A percentile compares a stretch with the other conserved stretches of the same genome.
Conservation (phyloP, 2,113 vertebrate genomes). For the Daboia siamensis region DNA sequence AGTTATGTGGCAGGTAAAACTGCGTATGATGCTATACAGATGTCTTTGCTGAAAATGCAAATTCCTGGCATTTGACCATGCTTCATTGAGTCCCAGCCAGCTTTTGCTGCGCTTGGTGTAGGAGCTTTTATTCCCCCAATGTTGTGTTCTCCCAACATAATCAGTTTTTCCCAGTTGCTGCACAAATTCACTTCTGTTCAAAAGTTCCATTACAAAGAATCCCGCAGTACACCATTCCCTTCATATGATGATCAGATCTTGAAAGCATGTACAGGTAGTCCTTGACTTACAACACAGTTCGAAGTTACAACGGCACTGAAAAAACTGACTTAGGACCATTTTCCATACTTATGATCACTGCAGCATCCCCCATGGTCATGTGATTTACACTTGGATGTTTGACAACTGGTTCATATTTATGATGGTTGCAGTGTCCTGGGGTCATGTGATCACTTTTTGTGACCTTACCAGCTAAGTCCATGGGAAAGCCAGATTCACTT, state of each 20-base stretch:
- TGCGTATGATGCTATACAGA: not conserved
- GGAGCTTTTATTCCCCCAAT: not conserved
- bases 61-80: not conserved
- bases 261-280: not conserved
- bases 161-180: not conserved
- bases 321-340: not conserved
- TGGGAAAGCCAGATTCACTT: not conserved
- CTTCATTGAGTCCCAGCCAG: not conserved
- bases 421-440: not conserved
- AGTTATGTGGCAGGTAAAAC: not conserved
- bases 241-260: not conserved
- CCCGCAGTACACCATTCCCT: not conserved
- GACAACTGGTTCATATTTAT: not conserved
- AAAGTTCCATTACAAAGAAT: not conserved
- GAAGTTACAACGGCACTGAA: not conserved
- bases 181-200: not conserved
- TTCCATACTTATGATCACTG: not conserved
- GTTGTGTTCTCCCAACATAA: not conserved
- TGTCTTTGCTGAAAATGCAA: not conserved
- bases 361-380: not conserved
- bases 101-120: not conserved
- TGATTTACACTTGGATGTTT: not conserved
- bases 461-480: not conserved
- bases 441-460: not conserved
- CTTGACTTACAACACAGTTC: not conserved